Evolutionary conservation across 2,113 vertebrate species (phyloP), one percentile per base, ranked within the genome.

Genomic region (Rostratula benghalensis): DNA sequence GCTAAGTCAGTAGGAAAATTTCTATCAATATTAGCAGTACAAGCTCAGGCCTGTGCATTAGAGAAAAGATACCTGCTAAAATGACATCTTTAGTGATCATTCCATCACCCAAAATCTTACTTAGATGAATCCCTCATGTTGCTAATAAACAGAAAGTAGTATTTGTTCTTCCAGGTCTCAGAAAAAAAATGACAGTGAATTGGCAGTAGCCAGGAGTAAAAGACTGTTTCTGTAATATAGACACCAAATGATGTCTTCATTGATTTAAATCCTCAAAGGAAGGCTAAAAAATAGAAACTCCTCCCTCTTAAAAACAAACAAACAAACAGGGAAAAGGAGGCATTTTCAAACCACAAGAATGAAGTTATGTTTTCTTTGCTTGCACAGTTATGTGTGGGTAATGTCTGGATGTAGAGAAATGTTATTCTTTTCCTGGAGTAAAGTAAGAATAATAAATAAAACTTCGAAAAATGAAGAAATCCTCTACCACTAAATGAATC

Each of bases 271-370:
- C 59, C 46, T 60, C 57, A 69, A 82, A 87, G 33, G 24, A 93
- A 43, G 83, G 30, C 20, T 67, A 53, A 85, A 84, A 96, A 76
- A 30, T 28, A 65, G 70, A 57, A 92, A 80, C 0, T 0, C 54
- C 25, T 50, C 60, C 77, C 22, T 37, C 69, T 59, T 50, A 79
- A 82, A 96, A 92, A 78, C 35, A 87, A 89, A 83, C 33, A 70
- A 87, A 71, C 4, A 73, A 87, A 67, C 87, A 90, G 64, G 51
- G 48, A 84, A 92, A 94, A 78, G 63, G 74, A 91, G 89, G 60
- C 30, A 61, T 85, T 94, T 95, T 91, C 89, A 94, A 93, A 89
- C 91, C 91, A 87, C 78, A 73, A 94, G 74, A 95, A 93, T 80
- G 78, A 94, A 95, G 78, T 63, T 91, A 25, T 95, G 77, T 75